Evolutionary conservation across 2,888 invertebrate genomes (phyloP).

Genomic region (Morpho deidamia): DNA sequence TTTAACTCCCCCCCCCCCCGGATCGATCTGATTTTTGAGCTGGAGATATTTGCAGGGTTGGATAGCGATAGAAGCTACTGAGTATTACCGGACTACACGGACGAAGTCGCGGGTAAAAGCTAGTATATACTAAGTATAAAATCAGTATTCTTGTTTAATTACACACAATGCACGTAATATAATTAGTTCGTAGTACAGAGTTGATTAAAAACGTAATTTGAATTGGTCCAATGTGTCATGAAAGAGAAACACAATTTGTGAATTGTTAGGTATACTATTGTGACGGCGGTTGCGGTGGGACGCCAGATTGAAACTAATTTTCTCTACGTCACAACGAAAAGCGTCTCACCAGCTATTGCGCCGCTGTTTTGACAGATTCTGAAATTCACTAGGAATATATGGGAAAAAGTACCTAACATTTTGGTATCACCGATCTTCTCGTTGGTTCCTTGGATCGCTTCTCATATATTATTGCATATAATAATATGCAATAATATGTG

Average conservation of each 20-base stretch:
- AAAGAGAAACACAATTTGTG: constrained; percentile 16
- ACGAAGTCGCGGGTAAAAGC: too few relatives aligned
- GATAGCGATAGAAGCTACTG: too few relatives aligned
- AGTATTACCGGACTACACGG: too few relatives aligned
- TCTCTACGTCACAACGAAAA: constrained; percentile 51
- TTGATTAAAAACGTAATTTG: constrained; percentile 1
- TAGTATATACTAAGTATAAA: too few relatives aligned
- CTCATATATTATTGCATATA: too few relatives aligned
- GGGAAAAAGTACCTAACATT: too few relatives aligned
- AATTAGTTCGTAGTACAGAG: background rate
- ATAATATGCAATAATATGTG: too few relatives aligned
- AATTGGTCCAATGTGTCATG: constrained; percentile 11
- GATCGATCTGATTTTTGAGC: too few relatives aligned
- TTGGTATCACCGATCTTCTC: too few relatives aligned
- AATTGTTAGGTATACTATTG: constrained; percentile 11
- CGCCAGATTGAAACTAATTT: constrained; percentile 65
- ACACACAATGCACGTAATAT: background rate
- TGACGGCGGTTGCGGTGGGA: constrained; percentile 39
- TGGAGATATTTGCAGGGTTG: too few relatives aligned
- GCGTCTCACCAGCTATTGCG: constrained; percentile 32
- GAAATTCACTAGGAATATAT: constrained; percentile 28
- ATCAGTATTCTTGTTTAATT: background rate
- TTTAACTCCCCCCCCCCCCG: too few relatives aligned
- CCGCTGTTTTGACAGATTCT: constrained; percentile 42
- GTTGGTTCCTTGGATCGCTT: too few relatives aligned